phyloP scores from a whole-genome alignment of 2,888 invertebrate species.

The Mimachlamys varia region DNA sequence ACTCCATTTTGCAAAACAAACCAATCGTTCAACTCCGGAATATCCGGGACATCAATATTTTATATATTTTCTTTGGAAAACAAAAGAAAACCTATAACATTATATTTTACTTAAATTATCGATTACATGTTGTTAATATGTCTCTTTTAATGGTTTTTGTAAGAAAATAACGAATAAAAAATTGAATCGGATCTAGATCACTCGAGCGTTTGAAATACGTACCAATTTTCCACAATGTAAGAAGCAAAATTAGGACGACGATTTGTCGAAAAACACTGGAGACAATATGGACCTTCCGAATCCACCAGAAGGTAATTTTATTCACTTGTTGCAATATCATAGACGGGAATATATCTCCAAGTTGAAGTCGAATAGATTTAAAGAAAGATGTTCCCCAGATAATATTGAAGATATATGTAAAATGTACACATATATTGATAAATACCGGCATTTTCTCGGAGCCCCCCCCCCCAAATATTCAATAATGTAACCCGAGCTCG shows the following conservation, averaged over 20 bases:
- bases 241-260: not conserved
- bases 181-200: not conserved
- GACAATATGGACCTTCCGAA: conserved; percentile 57
- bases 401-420: too few species aligned
- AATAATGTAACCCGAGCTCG: too few species aligned
- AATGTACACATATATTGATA: too few species aligned
- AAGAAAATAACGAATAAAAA: not conserved
- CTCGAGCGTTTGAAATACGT: not conserved
- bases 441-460: too few species aligned
- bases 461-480: too few species aligned
- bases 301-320: conserved; percentile 59
- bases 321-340: not conserved
- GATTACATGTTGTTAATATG: too few species aligned
- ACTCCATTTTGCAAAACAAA: conserved; percentile 50
- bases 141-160: not conserved
- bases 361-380: too few species aligned
- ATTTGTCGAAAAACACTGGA: not conserved
- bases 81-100: not conserved
- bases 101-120: too few species aligned
- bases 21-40: conserved; percentile 40
- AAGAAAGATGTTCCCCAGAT: too few species aligned
- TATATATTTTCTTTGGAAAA: not conserved
- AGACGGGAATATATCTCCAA: not conserved
- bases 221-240: not conserved
- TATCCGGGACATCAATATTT: not conserved